A percentile compares a stretch with the other conserved stretches of the same genome.
Evolutionary conservation across 2,888 invertebrate species (phyloP).

Genomic region (Schrankia costaestrigalis): DNA sequence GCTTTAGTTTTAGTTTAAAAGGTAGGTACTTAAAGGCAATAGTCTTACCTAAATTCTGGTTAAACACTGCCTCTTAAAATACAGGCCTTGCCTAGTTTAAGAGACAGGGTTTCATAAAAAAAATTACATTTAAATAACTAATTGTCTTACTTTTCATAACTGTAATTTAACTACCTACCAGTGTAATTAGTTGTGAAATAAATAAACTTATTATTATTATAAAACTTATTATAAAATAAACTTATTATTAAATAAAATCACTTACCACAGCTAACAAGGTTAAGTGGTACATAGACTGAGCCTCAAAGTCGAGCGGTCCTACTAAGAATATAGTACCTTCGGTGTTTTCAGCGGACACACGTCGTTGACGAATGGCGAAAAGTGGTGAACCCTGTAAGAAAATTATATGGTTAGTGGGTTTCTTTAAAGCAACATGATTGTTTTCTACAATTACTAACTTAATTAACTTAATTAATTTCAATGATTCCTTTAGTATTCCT

Average conservation of each 20-base stretch:
- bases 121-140: too few species aligned
- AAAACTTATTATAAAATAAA: not conserved
- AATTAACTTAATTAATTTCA: too few species aligned
- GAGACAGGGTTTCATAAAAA: too few species aligned
- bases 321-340: slow-evolving; percentile 89
- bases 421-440: not conserved
- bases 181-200: too few species aligned
- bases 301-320: slow-evolving; percentile 92
- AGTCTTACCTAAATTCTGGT: too few species aligned
- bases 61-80: too few species aligned
- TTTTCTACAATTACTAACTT: not conserved
- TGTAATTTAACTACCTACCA: not conserved
- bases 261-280: slow-evolving; percentile 94
- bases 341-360: slow-evolving; percentile 87
- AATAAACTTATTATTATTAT: too few species aligned
- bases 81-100: too few species aligned
- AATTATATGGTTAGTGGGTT: slow-evolving; percentile 12
- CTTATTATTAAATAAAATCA: not conserved
- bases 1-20: too few species aligned
- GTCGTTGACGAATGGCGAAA: slow-evolving; percentile 89
- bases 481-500: too few species aligned
- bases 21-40: too few species aligned
- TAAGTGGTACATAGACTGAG: slow-evolving; percentile 92
- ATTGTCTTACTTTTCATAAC: not conserved
- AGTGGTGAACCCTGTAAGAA: slow-evolving; percentile 84